Percentiles rank a stretch among this genome's conserved stretches.
phyloP scores from a whole-genome alignment of 2,888 invertebrate species.

The Caenorhabditis zanzibari region DNA sequence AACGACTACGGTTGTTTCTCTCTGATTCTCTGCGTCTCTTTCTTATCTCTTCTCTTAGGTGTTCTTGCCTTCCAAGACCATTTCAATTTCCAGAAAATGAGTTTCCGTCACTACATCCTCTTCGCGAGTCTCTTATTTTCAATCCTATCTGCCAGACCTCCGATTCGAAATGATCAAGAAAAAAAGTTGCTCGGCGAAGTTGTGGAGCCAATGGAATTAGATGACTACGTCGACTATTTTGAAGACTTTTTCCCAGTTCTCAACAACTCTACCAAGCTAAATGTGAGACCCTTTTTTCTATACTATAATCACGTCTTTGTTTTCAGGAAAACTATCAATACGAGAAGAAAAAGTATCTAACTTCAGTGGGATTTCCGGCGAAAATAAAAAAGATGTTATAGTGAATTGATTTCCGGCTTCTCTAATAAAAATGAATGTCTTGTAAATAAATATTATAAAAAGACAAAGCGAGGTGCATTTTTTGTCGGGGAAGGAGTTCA shows the following conservation, averaged over 20 bases:
- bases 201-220: slow-evolving; percentile 34
- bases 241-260: slow-evolving; percentile 64
- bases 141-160: slow-evolving; percentile 22
- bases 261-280: slow-evolving; percentile 57
- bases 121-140: slow-evolving; percentile 7
- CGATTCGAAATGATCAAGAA: slow-evolving; percentile 35
- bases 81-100: slow-evolving; percentile 26
- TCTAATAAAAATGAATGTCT: slow-evolving; percentile 44
- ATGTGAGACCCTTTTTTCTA: slow-evolving; percentile 53
- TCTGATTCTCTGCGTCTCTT: slow-evolving; percentile 15
- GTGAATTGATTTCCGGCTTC: neutral
- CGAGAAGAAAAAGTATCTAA: slow-evolving; percentile 69
- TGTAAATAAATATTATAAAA: slow-evolving; percentile 50
- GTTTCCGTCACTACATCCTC: neutral
- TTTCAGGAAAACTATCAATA: slow-evolving; percentile 68
- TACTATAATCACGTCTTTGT: neutral
- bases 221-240: slow-evolving; percentile 60
- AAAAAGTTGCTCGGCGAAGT: slow-evolving; percentile 22
- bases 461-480: slow-evolving; percentile 19
- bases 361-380: slow-evolving; percentile 47
- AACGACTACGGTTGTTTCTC: slow-evolving; percentile 27
- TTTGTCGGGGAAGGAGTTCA: slow-evolving; percentile 43
- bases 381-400: slow-evolving; percentile 56
- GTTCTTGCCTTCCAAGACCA: neutral
- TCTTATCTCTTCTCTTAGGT: slow-evolving; percentile 9